Percentiles rank a stretch among this genome's conserved stretches.
phyloP scores from a whole-genome alignment of 2,888 invertebrate genomes.

The Pristionchus mayeri region DNA sequence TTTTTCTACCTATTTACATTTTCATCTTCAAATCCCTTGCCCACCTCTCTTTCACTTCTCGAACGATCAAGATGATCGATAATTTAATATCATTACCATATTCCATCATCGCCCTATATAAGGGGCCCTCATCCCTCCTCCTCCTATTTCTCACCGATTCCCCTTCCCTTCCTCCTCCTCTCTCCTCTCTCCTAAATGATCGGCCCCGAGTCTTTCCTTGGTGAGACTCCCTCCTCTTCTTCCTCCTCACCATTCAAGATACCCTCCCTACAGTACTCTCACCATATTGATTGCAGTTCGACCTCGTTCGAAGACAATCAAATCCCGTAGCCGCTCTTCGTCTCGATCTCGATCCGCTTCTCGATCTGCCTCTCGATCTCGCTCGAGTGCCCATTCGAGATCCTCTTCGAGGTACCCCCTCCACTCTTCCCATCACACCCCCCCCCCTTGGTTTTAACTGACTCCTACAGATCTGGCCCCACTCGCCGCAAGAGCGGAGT shows the following conservation, averaged over 20 bases:
- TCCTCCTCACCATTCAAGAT: too few relatives aligned
- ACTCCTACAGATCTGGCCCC: too few relatives aligned
- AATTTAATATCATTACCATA: background rate
- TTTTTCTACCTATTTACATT: background rate
- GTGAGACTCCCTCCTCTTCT: background rate
- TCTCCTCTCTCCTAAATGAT: background rate
- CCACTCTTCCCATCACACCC: background rate
- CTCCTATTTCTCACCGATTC: background rate
- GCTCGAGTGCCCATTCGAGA: background rate
- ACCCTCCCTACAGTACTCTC: too few relatives aligned
- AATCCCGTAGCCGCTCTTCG: too few relatives aligned
- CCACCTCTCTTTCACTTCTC: background rate
- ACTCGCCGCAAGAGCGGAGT: too few relatives aligned
- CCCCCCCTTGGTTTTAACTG: too few relatives aligned
- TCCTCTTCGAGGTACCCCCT: background rate
- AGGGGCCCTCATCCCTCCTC: background rate
- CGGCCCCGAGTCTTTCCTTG: background rate
- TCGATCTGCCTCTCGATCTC: background rate
- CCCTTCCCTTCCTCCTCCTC: background rate
- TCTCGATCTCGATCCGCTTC: background rate
- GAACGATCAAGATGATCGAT: background rate
- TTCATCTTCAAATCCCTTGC: background rate
- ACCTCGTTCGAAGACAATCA: background rate
- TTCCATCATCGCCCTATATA: background rate
- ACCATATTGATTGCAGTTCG: background rate